These are phyloP conservation scores for Hyla sarda DNA, from an alignment of 2,113 vertebrate genomes.

Conservation along the genomic window DNA sequence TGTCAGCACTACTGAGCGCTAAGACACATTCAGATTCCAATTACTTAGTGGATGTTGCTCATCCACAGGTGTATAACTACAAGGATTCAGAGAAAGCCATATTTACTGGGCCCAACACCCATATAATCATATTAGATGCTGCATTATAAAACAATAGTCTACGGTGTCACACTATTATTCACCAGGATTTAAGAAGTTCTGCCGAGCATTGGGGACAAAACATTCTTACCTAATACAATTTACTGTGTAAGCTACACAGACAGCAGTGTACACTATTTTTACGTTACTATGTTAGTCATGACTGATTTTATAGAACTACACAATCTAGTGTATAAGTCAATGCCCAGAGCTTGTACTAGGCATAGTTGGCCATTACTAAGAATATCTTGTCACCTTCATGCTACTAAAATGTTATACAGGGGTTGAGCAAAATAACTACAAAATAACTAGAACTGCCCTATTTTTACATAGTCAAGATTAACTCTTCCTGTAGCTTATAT, in stretches of 20 bases:
- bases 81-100: background rate
- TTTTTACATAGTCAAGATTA: too few species aligned
- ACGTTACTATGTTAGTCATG: background rate
- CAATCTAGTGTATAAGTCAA: background rate
- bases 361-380: background rate
- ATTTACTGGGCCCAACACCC: background rate
- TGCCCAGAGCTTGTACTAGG: background rate
- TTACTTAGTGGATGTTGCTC: slow-evolving; percentile 16
- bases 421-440: too few species aligned
- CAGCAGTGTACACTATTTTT: background rate
- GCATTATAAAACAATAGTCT: background rate
- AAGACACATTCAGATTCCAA: slow-evolving; percentile 14
- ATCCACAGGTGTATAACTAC: slow-evolving; percentile 19
- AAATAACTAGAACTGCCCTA: too few species aligned
- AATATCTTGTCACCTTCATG: background rate
- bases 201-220: background rate
- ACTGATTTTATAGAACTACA: background rate
- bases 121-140: slow-evolving; percentile 4
- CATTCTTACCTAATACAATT: background rate
- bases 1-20: background rate
- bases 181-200: background rate
- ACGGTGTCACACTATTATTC: background rate
- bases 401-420: too few species aligned
- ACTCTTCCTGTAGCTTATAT: too few species aligned
- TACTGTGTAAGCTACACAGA: background rate